Conservation (phyloP, 2,888 invertebrate species). For the Trachelus stipa region DNA sequence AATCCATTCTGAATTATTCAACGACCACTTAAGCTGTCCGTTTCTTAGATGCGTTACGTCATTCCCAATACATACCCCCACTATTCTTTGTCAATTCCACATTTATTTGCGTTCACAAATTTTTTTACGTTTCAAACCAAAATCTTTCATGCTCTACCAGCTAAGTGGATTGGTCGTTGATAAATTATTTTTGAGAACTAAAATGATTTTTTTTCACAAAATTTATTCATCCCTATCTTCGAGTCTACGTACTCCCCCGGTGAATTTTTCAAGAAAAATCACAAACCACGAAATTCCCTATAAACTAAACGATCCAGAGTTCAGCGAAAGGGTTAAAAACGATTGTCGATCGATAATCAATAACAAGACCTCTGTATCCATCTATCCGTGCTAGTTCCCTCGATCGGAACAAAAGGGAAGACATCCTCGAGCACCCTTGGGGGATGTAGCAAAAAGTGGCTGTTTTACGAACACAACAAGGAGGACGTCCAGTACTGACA, state of each 20-base stretch:
- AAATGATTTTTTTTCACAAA: background rate
- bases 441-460: slow-evolving; percentile 43
- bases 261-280: background rate
- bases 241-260: background rate
- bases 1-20: background rate
- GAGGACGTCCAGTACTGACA: slow-evolving; percentile 37
- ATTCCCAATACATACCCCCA: background rate
- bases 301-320: background rate
- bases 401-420: background rate
- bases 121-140: background rate
- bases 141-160: background rate
- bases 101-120: background rate
- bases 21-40: background rate
- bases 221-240: background rate
- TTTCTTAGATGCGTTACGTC: background rate
- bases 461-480: slow-evolving; percentile 51
- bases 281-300: background rate
- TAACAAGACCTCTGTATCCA: background rate
- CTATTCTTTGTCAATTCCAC: background rate
- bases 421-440: background rate
- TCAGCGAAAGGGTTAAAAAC: background rate
- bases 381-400: background rate
- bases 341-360: background rate
- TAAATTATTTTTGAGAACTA: background rate
- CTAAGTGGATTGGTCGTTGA: background rate